These are phyloP conservation scores for Plecturocebus donacophilus DNA, from an alignment of 2,113 vertebrate genomes.

Conservation along the genomic window DNA sequence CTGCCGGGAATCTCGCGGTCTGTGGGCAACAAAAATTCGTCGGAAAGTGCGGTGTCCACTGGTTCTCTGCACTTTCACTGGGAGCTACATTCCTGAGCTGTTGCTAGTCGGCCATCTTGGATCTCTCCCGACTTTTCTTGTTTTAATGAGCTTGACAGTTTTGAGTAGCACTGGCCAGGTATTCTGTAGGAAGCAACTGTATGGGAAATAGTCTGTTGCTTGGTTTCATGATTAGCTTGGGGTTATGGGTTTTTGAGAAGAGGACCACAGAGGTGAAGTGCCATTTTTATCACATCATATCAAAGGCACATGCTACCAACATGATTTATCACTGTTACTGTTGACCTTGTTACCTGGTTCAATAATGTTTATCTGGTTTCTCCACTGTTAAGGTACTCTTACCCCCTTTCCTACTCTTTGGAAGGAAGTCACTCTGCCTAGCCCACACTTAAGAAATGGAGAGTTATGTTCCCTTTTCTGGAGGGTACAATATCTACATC, in stretches of 20 bases:
- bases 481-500: background rate
- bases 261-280: background rate
- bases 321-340: background rate
- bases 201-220: background rate
- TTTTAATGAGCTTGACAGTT: background rate
- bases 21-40: too few species aligned
- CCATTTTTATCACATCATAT: background rate
- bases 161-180: background rate
- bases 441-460: too few species aligned
- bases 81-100: too few species aligned
- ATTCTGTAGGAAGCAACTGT: background rate
- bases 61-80: too few species aligned
- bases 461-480: background rate
- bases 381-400: background rate
- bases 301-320: background rate
- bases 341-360: background rate
- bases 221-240: background rate
- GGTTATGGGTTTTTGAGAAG: background rate
- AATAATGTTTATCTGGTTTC: background rate
- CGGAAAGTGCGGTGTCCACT: too few species aligned
- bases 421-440: background rate
- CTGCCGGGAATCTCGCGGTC: too few species aligned
- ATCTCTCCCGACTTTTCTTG: too few species aligned
- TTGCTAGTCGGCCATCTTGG: too few species aligned
- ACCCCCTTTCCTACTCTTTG: background rate